Evolutionary conservation across 2,797 vertebrate species (phyloP).

Genomic region (Huso huso): DNA sequence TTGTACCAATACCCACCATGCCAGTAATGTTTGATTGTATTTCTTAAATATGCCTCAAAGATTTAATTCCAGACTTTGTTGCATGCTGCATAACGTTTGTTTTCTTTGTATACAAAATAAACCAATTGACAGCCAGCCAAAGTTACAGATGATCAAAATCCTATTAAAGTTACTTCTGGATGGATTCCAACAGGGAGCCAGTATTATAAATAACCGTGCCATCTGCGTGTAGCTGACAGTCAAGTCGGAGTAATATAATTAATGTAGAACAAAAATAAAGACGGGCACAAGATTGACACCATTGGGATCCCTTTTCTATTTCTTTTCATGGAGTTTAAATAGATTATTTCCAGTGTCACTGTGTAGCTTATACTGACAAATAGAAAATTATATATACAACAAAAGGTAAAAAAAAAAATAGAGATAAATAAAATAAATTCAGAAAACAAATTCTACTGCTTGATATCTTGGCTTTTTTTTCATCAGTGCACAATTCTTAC

Average conservation of each 20-base stretch:
- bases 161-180: conserved; percentile 51
- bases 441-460: too few relatives aligned
- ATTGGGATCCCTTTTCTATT: conserved; percentile 39
- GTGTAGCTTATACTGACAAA: too few relatives aligned
- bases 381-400: too few relatives aligned
- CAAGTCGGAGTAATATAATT: conserved; percentile 38
- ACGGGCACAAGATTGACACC: conserved; percentile 9
- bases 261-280: conserved; percentile 42
- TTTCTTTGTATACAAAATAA: conserved; percentile 32
- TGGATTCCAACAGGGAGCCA: conserved; percentile 44
- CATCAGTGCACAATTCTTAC: not conserved
- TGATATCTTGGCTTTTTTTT: too few relatives aligned
- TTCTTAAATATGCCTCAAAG: too few relatives aligned
- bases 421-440: too few relatives aligned
- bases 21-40: too few relatives aligned
- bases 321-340: conserved; percentile 11
- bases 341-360: conserved; percentile 1
- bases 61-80: too few relatives aligned
- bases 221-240: conserved; percentile 55
- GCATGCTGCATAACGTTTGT: conserved; percentile 18
- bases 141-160: conserved; percentile 56
- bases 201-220: conserved; percentile 52
- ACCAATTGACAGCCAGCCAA: conserved; percentile 48
- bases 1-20: too few relatives aligned
- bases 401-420: not conserved